phyloP scores from a whole-genome alignment of 2,113 vertebrate genomes.

The Myrmecophaga tridactyla region DNA sequence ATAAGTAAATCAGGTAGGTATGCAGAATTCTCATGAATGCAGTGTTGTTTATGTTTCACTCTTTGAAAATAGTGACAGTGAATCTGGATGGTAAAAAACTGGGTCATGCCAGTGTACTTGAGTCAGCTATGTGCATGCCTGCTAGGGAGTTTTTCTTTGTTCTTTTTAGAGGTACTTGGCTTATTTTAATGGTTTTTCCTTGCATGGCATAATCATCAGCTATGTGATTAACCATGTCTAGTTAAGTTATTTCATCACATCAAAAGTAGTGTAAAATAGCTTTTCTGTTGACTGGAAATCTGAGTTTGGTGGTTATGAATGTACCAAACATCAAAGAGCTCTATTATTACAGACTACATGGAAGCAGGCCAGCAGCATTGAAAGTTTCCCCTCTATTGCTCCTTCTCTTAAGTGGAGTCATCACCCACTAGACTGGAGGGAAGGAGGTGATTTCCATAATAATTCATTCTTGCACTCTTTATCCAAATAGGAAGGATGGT shows the following conservation, averaged over 20 bases:
- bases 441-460: constrained; percentile 61
- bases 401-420: constrained; percentile 51
- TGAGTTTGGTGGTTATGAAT: constrained; percentile 60
- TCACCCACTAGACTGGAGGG: constrained; percentile 40
- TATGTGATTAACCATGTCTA: constrained; percentile 69
- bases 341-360: constrained; percentile 62
- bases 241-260: constrained; percentile 74
- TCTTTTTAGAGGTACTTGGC: constrained; percentile 61
- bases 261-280: constrained; percentile 72
- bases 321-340: constrained; percentile 70
- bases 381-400: constrained; percentile 22
- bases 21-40: neutral
- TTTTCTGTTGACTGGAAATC: constrained; percentile 62
- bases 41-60: constrained; percentile 27
- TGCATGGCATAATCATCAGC: constrained; percentile 61
- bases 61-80: constrained; percentile 22
- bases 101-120: constrained; percentile 1
- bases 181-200: constrained; percentile 62
- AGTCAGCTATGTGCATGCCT: constrained; percentile 33
- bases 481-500: constrained; percentile 48
- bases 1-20: constrained; percentile 38
- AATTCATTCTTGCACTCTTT: constrained; percentile 39
- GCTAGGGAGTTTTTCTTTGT: constrained; percentile 50
- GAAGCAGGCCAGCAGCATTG: constrained; percentile 54
- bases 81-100: constrained; percentile 22